Conservation (phyloP, 2,113 vertebrate species). For the Odobenus rosmarus region DNA sequence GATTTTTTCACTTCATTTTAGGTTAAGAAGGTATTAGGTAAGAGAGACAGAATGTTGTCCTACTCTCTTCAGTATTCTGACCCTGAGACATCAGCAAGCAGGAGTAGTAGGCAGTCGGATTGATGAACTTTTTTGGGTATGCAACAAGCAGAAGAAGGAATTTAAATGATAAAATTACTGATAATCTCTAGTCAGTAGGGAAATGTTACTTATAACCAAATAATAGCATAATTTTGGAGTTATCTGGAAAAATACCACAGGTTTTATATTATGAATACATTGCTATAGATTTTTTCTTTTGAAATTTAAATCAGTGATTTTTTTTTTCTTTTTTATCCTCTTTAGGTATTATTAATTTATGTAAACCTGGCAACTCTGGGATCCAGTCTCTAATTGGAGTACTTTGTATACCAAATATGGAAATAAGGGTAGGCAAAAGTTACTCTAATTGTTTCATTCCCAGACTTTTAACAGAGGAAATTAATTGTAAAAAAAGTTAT, state of each 20-base stretch:
- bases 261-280: constrained; percentile 11
- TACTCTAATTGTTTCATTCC: constrained; percentile 28
- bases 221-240: not conserved
- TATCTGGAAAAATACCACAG: not conserved
- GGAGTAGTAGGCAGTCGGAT: not conserved
- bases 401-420: constrained; percentile 99
- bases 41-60: not conserved
- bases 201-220: constrained; percentile 17
- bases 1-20: not conserved
- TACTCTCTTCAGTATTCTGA: not conserved
- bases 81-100: not conserved
- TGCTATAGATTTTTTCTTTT: constrained; percentile 16
- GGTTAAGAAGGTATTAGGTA: not conserved
- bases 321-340: constrained; percentile 60
- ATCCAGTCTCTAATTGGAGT: constrained; percentile 98
- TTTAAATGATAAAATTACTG: constrained; percentile 40
- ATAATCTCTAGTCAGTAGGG: not conserved
- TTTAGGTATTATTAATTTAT: constrained; percentile 97
- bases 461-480: not conserved
- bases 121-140: not conserved
- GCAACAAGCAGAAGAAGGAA: constrained; percentile 33
- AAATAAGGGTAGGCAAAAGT: constrained; percentile 93
- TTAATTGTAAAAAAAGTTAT: not conserved
- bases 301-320: not conserved
- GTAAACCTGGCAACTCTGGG: constrained; percentile 97